phyloP scores from a whole-genome alignment of 2,888 invertebrate species.

The Apantesis nais region DNA sequence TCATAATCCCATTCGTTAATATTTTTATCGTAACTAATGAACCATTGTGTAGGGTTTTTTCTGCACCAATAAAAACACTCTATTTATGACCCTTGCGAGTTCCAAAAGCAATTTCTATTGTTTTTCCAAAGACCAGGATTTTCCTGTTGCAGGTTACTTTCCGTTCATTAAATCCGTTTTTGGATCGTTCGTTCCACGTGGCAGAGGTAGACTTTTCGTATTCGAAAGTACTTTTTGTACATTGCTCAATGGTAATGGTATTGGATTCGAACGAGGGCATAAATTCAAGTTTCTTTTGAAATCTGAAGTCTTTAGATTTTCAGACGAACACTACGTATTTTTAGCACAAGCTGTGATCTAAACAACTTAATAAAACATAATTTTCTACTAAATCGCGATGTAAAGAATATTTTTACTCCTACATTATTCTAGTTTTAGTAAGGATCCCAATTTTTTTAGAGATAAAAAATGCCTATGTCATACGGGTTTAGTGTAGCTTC shows the following conservation, averaged over 20 bases:
- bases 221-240: neutral
- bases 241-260: constrained; percentile 4
- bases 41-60: constrained; percentile 24
- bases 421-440: too few relatives aligned
- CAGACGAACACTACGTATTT: neutral
- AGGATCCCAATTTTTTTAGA: too few relatives aligned
- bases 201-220: constrained; percentile 10
- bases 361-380: too few relatives aligned
- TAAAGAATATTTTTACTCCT: too few relatives aligned
- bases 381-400: too few relatives aligned
- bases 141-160: constrained; percentile 28
- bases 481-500: too few relatives aligned
- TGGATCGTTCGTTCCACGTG: constrained; percentile 33
- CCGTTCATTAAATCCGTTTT: constrained; percentile 36
- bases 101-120: constrained; percentile 25
- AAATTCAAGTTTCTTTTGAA: neutral
- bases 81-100: constrained; percentile 36
- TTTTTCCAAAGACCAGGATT: constrained; percentile 11
- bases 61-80: constrained; percentile 37
- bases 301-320: neutral
- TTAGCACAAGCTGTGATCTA: too few relatives aligned
- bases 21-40: constrained; percentile 34
- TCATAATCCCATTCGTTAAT: constrained; percentile 20
- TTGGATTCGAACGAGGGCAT: constrained; percentile 5
- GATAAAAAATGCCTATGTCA: too few relatives aligned